A percentile compares a stretch with the other conserved stretches of the same genome.
Conservation (phyloP, 2,797 vertebrate species). For the Huso huso region DNA sequence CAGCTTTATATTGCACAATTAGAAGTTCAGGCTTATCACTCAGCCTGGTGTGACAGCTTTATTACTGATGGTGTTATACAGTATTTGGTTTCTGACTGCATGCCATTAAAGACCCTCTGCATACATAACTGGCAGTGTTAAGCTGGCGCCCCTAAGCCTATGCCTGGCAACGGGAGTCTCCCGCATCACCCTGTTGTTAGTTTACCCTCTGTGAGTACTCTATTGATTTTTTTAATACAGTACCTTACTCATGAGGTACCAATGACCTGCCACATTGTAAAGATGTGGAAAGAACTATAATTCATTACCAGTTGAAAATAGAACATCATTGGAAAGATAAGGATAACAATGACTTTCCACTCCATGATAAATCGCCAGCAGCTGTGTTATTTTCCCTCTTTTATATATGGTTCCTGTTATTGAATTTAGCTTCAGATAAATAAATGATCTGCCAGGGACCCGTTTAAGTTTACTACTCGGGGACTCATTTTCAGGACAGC, state of each 20-base stretch:
- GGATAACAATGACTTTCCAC: constrained; percentile 77
- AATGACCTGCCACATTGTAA: constrained; percentile 48
- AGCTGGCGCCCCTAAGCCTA: constrained; percentile 10
- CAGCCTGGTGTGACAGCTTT: neutral
- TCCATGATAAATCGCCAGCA: constrained; percentile 78
- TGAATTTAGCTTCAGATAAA: constrained; percentile 87
- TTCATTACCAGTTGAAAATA: constrained; percentile 75
- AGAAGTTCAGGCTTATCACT: neutral
- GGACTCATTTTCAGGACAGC: constrained; percentile 61
- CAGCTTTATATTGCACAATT: constrained; percentile 1
- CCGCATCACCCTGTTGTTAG: constrained; percentile 25
- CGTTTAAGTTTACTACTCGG: constrained; percentile 74
- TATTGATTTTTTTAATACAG: constrained; percentile 49
- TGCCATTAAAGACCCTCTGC: neutral
- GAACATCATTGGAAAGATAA: constrained; percentile 77
- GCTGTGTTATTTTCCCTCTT: constrained; percentile 77
- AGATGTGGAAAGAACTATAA: constrained; percentile 57
- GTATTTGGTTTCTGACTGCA: neutral
- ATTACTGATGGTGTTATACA: neutral
- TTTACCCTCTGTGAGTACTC: constrained; percentile 34
- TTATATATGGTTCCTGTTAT: constrained; percentile 82
- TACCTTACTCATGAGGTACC: constrained; percentile 41
- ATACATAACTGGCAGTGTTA: constrained; percentile 9
- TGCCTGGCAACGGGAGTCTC: constrained; percentile 6
- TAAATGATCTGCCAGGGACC: constrained; percentile 76